phyloP scores from a whole-genome alignment of 2,797 vertebrate species.

The Lacerta bilineata region DNA sequence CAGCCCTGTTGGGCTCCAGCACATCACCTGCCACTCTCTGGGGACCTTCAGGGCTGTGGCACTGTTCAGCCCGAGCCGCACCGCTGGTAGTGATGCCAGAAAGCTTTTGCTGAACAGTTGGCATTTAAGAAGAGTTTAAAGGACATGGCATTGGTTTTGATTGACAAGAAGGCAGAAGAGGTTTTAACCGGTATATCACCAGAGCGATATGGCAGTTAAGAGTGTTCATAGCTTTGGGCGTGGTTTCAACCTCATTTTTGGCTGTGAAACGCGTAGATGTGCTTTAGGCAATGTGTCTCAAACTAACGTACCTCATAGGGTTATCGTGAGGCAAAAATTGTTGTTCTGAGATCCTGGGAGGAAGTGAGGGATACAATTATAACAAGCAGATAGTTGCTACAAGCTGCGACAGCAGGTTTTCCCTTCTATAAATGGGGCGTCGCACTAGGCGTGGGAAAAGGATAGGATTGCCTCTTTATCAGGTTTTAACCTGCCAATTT shows the following conservation, averaged over 20 bases:
- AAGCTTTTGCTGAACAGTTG: background rate
- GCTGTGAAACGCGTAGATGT: background rate
- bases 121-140: background rate
- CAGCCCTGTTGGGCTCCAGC: too few species aligned
- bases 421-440: background rate
- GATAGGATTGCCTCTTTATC: background rate
- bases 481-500: constrained; percentile 27
- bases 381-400: background rate
- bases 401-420: constrained; percentile 13
- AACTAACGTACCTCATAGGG: too few species aligned
- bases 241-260: background rate
- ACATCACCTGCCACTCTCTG: too few species aligned
- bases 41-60: too few species aligned
- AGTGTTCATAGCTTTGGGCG: background rate
- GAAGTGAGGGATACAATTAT: background rate
- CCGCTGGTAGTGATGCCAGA: background rate
- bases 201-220: background rate
- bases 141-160: background rate
- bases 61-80: too few species aligned
- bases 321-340: background rate
- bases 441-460: background rate
- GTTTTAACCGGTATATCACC: background rate
- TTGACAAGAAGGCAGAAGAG: background rate
- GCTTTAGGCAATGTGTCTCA: background rate
- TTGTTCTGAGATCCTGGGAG: background rate